These are phyloP conservation scores for Salvelinus fontinalis DNA, from an alignment of 2,113 vertebrate species.

Conservation along the genomic window DNA sequence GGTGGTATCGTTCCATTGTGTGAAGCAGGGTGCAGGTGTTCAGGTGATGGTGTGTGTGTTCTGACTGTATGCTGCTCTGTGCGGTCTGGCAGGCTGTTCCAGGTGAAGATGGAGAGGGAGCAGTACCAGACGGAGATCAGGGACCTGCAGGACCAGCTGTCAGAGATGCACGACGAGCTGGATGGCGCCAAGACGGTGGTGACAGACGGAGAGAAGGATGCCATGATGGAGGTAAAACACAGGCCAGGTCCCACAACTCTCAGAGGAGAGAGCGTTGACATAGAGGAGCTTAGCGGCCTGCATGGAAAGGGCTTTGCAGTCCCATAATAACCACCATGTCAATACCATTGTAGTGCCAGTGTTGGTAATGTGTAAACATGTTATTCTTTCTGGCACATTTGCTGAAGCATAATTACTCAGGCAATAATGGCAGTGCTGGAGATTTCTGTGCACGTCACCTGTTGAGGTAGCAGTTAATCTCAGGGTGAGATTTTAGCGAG, in stretches of 20 bases:
- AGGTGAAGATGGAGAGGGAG: slow-evolving; percentile 96
- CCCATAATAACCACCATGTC: neutral
- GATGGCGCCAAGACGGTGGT: slow-evolving; percentile 81
- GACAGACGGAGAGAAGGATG: slow-evolving; percentile 81
- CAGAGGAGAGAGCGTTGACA: neutral
- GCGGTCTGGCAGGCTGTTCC: slow-evolving; percentile 81
- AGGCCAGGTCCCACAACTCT: neutral
- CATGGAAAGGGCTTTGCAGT: neutral
- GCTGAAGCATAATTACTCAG: neutral
- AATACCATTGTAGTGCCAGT: neutral
- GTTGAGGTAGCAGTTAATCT: no score
- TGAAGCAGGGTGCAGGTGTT: slow-evolving; percentile 36
- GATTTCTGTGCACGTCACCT: no score
- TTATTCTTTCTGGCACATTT: neutral
- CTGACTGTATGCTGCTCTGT: slow-evolving; percentile 38
- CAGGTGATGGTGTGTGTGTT: slow-evolving; percentile 14
- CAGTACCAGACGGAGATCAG: slow-evolving; percentile 94
- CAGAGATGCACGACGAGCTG: slow-evolving; percentile 97
- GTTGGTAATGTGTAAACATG: no score
- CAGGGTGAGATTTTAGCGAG: neutral
- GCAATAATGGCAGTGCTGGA: no score
- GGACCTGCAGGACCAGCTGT: slow-evolving; percentile 97
- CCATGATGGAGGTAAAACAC: slow-evolving; percentile 81
- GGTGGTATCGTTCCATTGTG: slow-evolving; percentile 35
- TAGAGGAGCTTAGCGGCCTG: neutral